phyloP scores from a whole-genome alignment of 2,113 vertebrate species.

The Heliornis fulica region DNA sequence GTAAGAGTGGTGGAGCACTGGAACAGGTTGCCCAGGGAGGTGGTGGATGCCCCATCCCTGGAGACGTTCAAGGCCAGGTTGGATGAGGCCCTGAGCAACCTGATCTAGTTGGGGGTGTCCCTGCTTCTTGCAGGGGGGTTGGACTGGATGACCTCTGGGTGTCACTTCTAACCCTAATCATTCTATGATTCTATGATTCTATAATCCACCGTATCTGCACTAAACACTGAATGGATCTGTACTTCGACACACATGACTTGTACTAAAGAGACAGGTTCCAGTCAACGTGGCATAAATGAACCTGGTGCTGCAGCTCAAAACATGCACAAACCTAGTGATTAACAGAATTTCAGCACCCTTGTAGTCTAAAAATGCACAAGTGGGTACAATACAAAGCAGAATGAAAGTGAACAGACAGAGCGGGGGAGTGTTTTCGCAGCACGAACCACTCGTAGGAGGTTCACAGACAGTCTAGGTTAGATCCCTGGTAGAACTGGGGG shows the following conservation, averaged over 20 bases:
- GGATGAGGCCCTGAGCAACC: too few species aligned
- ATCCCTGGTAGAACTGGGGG: conserved; percentile 57
- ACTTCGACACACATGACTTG: neutral
- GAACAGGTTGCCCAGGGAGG: too few species aligned
- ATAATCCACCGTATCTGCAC: neutral
- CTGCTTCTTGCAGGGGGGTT: too few species aligned
- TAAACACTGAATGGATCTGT: neutral
- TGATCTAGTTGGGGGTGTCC: too few species aligned
- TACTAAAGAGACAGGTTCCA: neutral
- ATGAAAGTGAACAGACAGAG: conserved; percentile 68
- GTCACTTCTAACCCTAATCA: too few species aligned
- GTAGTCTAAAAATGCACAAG: conserved; percentile 49
- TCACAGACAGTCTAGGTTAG: conserved; percentile 71
- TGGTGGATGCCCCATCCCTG: too few species aligned
- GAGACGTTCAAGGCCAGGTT: too few species aligned
- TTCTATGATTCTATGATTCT: too few species aligned
- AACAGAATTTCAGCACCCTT: conserved; percentile 38
- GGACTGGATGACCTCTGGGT: too few species aligned
- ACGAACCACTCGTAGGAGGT: conserved; percentile 54
- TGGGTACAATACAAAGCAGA: conserved; percentile 64
- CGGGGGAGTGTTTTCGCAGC: conserved; percentile 65
- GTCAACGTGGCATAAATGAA: neutral
- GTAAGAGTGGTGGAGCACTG: too few species aligned
- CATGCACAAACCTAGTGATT: neutral
- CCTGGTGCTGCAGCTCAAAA: neutral